Base-by-base conservation (phyloP, 1,140 invertebrate genomes). In the Medauroidea extradentata region DNA sequence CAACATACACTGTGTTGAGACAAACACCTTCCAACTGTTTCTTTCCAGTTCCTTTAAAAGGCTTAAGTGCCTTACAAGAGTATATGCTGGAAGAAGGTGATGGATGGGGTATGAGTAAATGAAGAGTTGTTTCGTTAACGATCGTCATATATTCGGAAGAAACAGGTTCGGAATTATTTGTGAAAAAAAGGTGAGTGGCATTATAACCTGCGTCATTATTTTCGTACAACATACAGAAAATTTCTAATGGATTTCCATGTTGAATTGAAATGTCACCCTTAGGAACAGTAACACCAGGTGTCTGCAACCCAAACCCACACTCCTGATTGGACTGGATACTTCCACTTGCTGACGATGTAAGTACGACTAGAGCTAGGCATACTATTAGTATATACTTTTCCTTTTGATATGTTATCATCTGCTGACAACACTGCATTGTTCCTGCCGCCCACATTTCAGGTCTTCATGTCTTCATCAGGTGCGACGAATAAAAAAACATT, bases 241-340 rank as follows among this genome's bases (percentile, higher is more conserved):
- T 76, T 61, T 68, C 69, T 52, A 82, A 67, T 0, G 78, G 64
- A 7, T 73, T 60, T n/a, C 79, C 79, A 57, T 71, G 67, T 59
- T 81, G 68, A 11, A 81, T 49, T 42, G 74, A 64, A 53, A 82
- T 79, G 59, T 82, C 80, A 24, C 80, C 80, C 34, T 62, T 62
- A 14, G 81, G 81, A 65, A 68, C 67, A 3, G 80, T 83, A 34
- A 11, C 11, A 11, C 29, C 29, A 34, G 29, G 29, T 11, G 29
- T 34, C 4, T 4, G 4, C 11, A 34, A 34, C 4, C 29, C 29
- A 34, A 11, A 7, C 4, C 29, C 11, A 11, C 29, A 34, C 29
- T n/a, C n/a, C n/a, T n/a, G 29, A 7, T 34, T 34, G 5, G 11
- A 34, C 29, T 7, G 29, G n/a, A n/a, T 11, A 34, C 29, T 34